A percentile compares a stretch with the other conserved stretches of the same genome.
phyloP scores from a whole-genome alignment of 2,113 vertebrate species.

The Paramisgurnus dabryanus region DNA sequence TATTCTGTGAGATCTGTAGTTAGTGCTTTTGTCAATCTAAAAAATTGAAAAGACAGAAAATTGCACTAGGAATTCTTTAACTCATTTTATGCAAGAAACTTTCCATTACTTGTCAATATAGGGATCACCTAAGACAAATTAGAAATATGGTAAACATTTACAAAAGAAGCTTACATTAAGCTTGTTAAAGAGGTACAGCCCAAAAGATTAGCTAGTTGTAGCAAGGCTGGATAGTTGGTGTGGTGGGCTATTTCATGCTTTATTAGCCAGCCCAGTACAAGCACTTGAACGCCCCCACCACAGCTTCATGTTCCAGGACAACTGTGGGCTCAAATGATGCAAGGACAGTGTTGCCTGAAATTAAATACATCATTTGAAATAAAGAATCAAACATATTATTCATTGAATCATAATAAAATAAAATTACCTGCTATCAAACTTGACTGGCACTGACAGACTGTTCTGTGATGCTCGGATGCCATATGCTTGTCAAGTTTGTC shows the following conservation, averaged over 20 bases:
- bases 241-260: constrained; percentile 36
- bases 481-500: constrained; percentile 13
- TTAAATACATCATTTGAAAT: not conserved
- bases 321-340: constrained; percentile 16
- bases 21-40: constrained; percentile 33
- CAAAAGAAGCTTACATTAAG: constrained; percentile 21
- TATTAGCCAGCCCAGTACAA: constrained; percentile 15
- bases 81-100: not conserved
- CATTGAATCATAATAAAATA: constrained; percentile 4
- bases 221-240: constrained; percentile 35
- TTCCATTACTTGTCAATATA: constrained; percentile 2
- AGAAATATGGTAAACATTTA: constrained; percentile 19
- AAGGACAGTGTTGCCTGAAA: constrained; percentile 22
- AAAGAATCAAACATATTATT: not conserved
- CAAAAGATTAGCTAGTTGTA: constrained; percentile 26
- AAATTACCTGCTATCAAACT: constrained; percentile 9
- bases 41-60: not conserved
- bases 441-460: constrained; percentile 1
- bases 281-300: constrained; percentile 28
- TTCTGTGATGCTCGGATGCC: constrained; percentile 16
- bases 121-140: not conserved
- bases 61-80: constrained; percentile 3
- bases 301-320: constrained; percentile 25
- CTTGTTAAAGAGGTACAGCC: constrained; percentile 21
- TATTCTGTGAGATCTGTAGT: constrained; percentile 34